These are phyloP conservation scores for Falco rusticolus DNA, from an alignment of 2,797 vertebrate species.

Conservation along the genomic window DNA sequence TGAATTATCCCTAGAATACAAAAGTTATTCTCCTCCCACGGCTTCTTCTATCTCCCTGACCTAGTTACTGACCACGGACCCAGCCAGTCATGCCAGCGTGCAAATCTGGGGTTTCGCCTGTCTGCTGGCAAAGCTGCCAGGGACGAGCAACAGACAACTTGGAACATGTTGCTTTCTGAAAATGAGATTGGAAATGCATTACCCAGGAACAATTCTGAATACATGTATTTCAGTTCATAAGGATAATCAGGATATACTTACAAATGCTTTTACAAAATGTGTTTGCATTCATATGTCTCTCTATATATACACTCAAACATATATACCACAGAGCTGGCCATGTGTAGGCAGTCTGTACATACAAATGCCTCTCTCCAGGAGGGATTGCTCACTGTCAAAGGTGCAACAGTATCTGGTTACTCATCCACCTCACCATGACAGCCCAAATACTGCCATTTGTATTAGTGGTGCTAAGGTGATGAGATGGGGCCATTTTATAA, in stretches of 20 bases:
- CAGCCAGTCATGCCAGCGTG: fast-evolving
- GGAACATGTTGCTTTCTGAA: fast-evolving
- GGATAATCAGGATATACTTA: fast-evolving
- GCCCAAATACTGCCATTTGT: fast-evolving
- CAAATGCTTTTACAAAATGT: neutral
- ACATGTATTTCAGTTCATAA: fast-evolving
- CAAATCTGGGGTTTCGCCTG: fast-evolving
- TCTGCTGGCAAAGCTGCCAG: fast-evolving
- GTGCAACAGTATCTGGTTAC: neutral
- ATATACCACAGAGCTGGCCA: neutral
- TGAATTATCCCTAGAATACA: neutral
- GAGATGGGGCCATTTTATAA: neutral
- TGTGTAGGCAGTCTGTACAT: fast-evolving
- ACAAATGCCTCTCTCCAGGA: neutral
- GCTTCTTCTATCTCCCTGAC: neutral
- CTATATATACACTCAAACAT: too few relatives aligned
- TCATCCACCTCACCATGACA: neutral
- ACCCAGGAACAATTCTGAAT: neutral
- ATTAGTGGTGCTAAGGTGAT: fast-evolving
- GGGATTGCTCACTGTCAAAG: neutral
- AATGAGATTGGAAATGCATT: neutral
- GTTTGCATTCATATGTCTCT: fast-evolving
- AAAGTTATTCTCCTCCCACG: neutral
- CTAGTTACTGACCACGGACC: neutral
- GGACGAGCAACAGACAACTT: too few relatives aligned